Evolutionary conservation across 2,888 invertebrate genomes (phyloP).

Genomic region (Leptinotarsa juncta): DNA sequence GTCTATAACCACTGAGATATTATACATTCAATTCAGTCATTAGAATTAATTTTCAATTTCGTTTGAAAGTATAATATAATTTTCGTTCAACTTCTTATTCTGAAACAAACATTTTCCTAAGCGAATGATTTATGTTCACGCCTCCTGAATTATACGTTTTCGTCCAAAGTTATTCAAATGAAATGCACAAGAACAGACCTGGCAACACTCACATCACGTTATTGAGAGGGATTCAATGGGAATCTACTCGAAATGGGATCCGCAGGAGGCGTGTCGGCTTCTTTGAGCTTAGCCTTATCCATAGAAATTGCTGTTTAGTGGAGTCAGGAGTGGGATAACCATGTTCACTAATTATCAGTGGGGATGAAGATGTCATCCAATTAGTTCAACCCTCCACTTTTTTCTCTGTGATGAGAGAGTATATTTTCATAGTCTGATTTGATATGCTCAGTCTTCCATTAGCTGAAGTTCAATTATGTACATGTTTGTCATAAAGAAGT

Average conservation of each 20-base stretch:
- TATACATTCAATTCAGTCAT: too few relatives aligned
- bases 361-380: background rate
- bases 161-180: background rate
- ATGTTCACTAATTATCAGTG: background rate
- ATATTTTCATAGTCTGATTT: too few relatives aligned
- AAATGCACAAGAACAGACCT: background rate
- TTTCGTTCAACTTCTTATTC: too few relatives aligned
- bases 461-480: too few relatives aligned
- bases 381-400: background rate
- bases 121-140: too few relatives aligned
- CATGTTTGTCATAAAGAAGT: too few relatives aligned
- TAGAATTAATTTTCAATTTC: too few relatives aligned
- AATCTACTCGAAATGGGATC: slow-evolving; percentile 11
- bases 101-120: too few relatives aligned
- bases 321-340: slow-evolving; percentile 3
- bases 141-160: background rate
- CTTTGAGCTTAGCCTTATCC: background rate
- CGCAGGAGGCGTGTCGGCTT: background rate
- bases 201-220: slow-evolving; percentile 1
- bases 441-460: too few relatives aligned
- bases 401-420: background rate
- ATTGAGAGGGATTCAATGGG: slow-evolving; percentile 7
- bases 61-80: too few relatives aligned
- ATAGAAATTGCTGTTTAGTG: slow-evolving; percentile 3
- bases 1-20: too few relatives aligned